Percentiles rank a stretch among this genome's conserved stretches.
Evolutionary conservation across 2,888 invertebrate genomes (phyloP).

Genomic region (Troglohyphantes excavatus): DNA sequence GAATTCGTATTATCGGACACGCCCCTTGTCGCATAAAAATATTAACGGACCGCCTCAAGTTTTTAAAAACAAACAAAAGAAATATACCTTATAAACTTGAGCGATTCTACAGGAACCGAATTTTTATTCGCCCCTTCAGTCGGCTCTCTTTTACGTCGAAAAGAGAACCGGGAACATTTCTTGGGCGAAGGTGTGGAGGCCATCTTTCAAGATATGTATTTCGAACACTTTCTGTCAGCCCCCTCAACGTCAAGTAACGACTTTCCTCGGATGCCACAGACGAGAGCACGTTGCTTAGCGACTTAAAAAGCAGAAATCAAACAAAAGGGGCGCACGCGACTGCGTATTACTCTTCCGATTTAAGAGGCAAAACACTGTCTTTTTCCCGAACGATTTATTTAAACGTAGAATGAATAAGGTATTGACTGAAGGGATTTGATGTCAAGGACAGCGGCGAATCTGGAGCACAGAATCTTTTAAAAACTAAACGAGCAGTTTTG

Average conservation of each 20-base stretch:
- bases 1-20: too few species aligned
- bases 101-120: background rate
- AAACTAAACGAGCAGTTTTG: too few species aligned
- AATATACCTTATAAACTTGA: constrained; percentile 56
- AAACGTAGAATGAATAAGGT: too few species aligned
- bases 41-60: too few species aligned
- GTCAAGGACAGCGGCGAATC: too few species aligned
- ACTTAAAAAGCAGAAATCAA: constrained; percentile 58
- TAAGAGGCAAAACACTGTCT: background rate
- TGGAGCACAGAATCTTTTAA: too few species aligned
- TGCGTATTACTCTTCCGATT: constrained; percentile 22
- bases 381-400: background rate
- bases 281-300: constrained; percentile 63
- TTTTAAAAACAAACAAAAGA: background rate
- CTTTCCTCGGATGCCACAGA: background rate
- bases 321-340: constrained; percentile 60
- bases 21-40: too few species aligned
- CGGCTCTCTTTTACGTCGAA: constrained; percentile 35
- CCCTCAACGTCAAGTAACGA: background rate
- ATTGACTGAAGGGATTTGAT: too few species aligned
- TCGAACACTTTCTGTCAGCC: background rate
- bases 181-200: constrained; percentile 53
- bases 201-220: constrained; percentile 1
- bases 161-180: constrained; percentile 61
- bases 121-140: background rate